Percentiles rank a stretch among this genome's conserved stretches.
phyloP scores from a whole-genome alignment of 2,888 invertebrate genomes.

The Trissoscelio sp. region DNA sequence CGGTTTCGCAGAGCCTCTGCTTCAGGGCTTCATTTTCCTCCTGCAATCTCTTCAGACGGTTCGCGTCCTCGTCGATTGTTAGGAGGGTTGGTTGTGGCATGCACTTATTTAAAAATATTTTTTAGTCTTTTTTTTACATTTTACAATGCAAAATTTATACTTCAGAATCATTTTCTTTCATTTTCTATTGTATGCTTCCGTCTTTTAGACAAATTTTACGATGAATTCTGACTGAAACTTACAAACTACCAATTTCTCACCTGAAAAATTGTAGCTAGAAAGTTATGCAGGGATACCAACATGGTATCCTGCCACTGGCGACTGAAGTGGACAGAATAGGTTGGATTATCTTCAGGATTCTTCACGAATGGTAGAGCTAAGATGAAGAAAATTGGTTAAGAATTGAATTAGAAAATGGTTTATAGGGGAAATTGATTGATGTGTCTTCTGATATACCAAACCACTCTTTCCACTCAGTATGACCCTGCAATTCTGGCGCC shows the following conservation, averaged over 20 bases:
- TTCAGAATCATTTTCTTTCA: too few relatives aligned
- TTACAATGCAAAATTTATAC: too few relatives aligned
- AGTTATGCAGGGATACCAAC: conserved; percentile 95
- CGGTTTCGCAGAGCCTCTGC: conserved; percentile 85
- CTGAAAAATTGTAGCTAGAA: conserved; percentile 94
- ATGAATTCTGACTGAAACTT: too few relatives aligned
- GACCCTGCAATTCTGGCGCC: conserved; percentile 93
- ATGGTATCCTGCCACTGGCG: conserved; percentile 98
- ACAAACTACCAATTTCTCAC: too few relatives aligned
- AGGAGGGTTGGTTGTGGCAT: conserved; percentile 94
- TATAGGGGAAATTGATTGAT: too few relatives aligned
- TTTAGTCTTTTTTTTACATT: too few relatives aligned
- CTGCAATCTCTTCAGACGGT: conserved; percentile 90
- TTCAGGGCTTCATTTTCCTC: conserved; percentile 92
- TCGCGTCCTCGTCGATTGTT: conserved; percentile 93
- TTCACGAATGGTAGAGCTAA: conserved; percentile 95
- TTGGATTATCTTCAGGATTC: conserved; percentile 95
- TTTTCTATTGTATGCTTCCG: too few relatives aligned
- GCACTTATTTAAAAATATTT: conserved; percentile 84
- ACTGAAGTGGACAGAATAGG: conserved; percentile 94
- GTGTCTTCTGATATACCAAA: conserved; percentile 87
- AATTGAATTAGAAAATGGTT: neutral
- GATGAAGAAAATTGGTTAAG: conserved; percentile 22
- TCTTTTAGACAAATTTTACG: too few relatives aligned
- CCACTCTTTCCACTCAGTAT: conserved; percentile 96